These are phyloP conservation scores for Calameuta pallipes DNA, from an alignment of 2,888 invertebrate genomes.

Conservation along the genomic window DNA sequence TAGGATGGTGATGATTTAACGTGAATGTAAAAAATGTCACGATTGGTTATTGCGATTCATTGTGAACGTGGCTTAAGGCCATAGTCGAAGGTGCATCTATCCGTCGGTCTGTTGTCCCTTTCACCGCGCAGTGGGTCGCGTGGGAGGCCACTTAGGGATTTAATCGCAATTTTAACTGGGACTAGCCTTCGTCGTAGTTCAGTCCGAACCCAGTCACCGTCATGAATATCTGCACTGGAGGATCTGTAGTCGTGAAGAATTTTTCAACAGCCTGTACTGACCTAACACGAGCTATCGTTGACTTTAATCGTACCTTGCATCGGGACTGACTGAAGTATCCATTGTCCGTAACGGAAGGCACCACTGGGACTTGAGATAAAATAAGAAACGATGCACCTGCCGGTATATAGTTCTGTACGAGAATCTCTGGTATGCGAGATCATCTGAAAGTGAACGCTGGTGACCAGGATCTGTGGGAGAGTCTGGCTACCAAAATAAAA, in stretches of 20 bases:
- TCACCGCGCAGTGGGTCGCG: constrained; percentile 49
- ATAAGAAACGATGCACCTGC: background rate
- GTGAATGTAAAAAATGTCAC: background rate
- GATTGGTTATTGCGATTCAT: background rate
- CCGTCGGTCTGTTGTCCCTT: constrained; percentile 49
- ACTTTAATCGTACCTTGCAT: background rate
- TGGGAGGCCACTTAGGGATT: constrained; percentile 50
- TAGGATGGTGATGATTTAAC: background rate
- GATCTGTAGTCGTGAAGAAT: background rate
- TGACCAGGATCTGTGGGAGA: background rate
- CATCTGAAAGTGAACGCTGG: background rate
- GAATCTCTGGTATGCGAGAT: background rate
- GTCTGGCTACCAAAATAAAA: background rate
- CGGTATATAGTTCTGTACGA: background rate
- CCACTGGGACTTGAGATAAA: background rate
- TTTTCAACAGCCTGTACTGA: too few species aligned
- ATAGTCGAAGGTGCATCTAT: constrained; percentile 40
- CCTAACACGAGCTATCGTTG: background rate
- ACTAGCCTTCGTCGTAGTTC: constrained; percentile 44
- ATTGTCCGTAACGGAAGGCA: background rate
- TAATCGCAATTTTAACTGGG: constrained; percentile 48
- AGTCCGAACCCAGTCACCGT: constrained; percentile 34
- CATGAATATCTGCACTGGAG: constrained; percentile 20
- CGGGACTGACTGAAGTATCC: background rate
- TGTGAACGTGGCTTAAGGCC: constrained; percentile 35